Evolutionary conservation across 2,797 vertebrate genomes (phyloP).

Genomic region (Chaetodon trifasciatus): DNA sequence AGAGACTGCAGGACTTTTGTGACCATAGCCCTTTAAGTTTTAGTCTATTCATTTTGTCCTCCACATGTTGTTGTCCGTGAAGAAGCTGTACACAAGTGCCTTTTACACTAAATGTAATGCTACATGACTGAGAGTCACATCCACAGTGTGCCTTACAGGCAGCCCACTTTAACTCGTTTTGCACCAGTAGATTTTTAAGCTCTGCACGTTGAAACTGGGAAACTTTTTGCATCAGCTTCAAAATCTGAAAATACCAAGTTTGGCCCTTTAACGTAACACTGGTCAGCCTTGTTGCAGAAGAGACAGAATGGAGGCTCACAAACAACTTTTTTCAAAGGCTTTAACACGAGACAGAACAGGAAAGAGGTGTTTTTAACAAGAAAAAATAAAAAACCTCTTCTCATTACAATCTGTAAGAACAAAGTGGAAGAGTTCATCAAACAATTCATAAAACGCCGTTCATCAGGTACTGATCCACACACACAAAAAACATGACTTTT

Average conservation of each 20-base stretch:
- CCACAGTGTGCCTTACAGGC: not conserved
- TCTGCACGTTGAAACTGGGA: not conserved
- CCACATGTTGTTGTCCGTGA: not conserved
- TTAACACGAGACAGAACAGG: constrained; percentile 51
- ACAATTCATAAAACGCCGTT: constrained; percentile 34
- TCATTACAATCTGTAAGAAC: constrained; percentile 48
- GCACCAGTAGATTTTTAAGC: not conserved
- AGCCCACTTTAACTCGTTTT: not conserved
- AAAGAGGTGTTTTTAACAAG: constrained; percentile 32
- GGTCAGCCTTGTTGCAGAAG: not conserved
- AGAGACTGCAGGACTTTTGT: not conserved
- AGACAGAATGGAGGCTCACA: constrained; percentile 44
- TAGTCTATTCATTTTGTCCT: not conserved
- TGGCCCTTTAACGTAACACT: not conserved
- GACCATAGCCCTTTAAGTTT: not conserved
- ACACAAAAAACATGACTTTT: constrained; percentile 17
- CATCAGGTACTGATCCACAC: constrained; percentile 21
- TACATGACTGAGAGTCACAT: not conserved
- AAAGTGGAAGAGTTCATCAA: constrained; percentile 46
- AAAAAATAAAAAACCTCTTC: constrained; percentile 36
- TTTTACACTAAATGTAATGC: not conserved
- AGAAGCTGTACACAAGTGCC: not conserved
- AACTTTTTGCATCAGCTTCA: not conserved
- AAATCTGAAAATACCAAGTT: not conserved
- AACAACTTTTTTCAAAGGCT: constrained; percentile 39